Evolutionary conservation across 1,140 invertebrate species (phyloP).

Genomic region (Megathymus violae): DNA sequence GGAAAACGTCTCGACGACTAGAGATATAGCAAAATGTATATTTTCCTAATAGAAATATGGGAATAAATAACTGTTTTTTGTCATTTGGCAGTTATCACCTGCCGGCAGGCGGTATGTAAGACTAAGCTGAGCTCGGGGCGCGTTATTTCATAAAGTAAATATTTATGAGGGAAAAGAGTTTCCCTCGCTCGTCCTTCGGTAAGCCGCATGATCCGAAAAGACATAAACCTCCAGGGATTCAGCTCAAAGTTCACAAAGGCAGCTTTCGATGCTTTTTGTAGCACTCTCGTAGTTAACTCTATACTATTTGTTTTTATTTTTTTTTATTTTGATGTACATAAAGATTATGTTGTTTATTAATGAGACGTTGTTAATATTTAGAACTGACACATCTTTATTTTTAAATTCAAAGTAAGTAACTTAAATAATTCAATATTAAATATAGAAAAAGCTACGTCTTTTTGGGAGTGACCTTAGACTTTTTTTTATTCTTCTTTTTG

Average conservation of each 20-base stretch:
- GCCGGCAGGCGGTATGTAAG: slow-evolving; percentile 65
- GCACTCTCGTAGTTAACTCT: slow-evolving; percentile 29
- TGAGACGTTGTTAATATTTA: too few species aligned
- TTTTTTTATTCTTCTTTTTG: too few species aligned
- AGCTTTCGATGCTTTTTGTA: slow-evolving; percentile 58
- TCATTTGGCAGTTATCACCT: slow-evolving; percentile 76
- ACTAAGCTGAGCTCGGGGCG: slow-evolving; percentile 67
- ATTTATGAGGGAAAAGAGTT: slow-evolving; percentile 81
- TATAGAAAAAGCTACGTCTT: too few species aligned
- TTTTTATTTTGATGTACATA: too few species aligned
- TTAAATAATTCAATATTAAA: too few species aligned
- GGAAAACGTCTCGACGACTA: slow-evolving; percentile 17
- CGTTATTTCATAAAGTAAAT: slow-evolving; percentile 83
- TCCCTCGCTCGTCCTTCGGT: slow-evolving; percentile 65
- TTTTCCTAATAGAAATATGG: slow-evolving; percentile 39
- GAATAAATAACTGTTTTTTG: slow-evolving; percentile 64
- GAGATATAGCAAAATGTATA: slow-evolving; percentile 28
- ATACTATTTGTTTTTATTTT: slow-evolving; percentile 29
- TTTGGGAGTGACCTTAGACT: too few species aligned
- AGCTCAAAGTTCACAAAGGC: slow-evolving; percentile 77
- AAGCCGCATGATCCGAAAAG: slow-evolving; percentile 80
- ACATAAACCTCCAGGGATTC: slow-evolving; percentile 80
- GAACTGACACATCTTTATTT: too few species aligned
- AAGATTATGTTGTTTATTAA: too few species aligned
- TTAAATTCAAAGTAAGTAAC: too few species aligned